Conservation (phyloP, 1,140 invertebrate genomes). For the Mycetomoellerius zeteki region DNA sequence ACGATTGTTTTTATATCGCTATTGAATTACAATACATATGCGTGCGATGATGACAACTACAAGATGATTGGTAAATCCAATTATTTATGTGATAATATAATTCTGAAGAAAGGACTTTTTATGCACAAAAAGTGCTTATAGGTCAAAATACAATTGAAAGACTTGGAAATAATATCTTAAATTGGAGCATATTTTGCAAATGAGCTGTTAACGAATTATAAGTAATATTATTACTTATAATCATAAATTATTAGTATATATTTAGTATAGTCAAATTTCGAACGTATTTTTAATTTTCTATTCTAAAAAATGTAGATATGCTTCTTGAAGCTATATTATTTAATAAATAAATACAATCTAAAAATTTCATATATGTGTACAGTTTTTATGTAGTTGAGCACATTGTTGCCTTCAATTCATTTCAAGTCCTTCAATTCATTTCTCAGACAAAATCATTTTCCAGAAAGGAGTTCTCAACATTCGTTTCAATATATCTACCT, state of each 20-base stretch:
- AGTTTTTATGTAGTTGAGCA: background rate
- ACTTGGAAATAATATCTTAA: background rate
- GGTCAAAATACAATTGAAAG: slow-evolving; percentile 23
- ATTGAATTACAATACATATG: slow-evolving; percentile 77
- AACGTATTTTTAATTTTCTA: background rate
- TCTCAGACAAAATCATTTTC: slow-evolving; percentile 17
- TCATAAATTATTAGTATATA: slow-evolving; percentile 17
- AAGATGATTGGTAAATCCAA: slow-evolving; percentile 10
- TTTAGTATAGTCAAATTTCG: background rate
- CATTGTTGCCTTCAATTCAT: background rate
- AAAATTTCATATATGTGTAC: background rate
- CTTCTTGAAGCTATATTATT: background rate
- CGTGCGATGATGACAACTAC: slow-evolving; percentile 4
- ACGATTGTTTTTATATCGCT: slow-evolving; percentile 67
- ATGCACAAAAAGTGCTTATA: background rate
- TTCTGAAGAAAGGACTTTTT: slow-evolving; percentile 1
- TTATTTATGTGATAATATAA: slow-evolving; percentile 23
- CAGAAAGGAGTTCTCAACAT: background rate
- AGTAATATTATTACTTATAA: too few species aligned
- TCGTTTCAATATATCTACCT: background rate
- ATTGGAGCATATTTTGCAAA: background rate
- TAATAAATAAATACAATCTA: slow-evolving; percentile 4
- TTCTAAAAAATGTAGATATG: slow-evolving; percentile 1
- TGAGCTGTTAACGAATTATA: background rate
- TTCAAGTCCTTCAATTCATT: slow-evolving; percentile 14